Evolutionary conservation across 2,113 vertebrate genomes (phyloP).

Genomic region (Psammodynastes pulverulentus): DNA sequence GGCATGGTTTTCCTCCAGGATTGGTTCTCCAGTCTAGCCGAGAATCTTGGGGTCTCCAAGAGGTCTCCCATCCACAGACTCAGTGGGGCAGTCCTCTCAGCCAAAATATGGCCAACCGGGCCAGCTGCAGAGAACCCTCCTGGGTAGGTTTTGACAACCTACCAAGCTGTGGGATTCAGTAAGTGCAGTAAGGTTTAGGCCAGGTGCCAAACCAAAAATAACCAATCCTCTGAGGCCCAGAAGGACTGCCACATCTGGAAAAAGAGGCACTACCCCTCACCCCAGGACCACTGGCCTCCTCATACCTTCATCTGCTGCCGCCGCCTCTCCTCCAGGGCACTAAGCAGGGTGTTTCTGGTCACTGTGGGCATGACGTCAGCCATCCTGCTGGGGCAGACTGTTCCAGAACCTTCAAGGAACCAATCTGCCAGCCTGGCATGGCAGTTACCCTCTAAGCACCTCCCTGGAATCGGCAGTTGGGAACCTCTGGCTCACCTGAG

Average conservation of each 20-base stretch:
- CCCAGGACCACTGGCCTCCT: not conserved
- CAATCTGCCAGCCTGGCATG: not conserved
- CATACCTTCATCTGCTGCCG: constrained; percentile 38
- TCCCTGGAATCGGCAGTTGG: not conserved
- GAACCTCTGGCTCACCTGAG: not conserved
- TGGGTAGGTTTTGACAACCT: not conserved
- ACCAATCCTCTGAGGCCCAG: not conserved
- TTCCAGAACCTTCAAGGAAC: not conserved
- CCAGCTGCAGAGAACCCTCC: not conserved
- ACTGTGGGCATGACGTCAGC: not conserved
- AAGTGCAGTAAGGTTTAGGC: not conserved
- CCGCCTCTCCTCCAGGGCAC: constrained; percentile 39
- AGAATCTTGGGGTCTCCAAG: not conserved
- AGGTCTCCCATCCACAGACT: not conserved
- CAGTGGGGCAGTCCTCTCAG: not conserved
- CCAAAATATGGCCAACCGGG: not conserved
- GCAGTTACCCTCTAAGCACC: not conserved
- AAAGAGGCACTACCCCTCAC: not conserved
- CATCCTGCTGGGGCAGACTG: fast-evolving
- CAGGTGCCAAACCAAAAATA: not conserved
- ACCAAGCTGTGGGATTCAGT: not conserved
- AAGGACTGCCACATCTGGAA: not conserved
- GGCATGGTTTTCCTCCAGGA: not conserved
- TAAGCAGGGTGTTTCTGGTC: constrained; percentile 41
- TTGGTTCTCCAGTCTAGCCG: not conserved